Percentiles rank a stretch among this genome's conserved stretches.
phyloP scores from a whole-genome alignment of 2,113 vertebrate species.

The Trichechus manatus region DNA sequence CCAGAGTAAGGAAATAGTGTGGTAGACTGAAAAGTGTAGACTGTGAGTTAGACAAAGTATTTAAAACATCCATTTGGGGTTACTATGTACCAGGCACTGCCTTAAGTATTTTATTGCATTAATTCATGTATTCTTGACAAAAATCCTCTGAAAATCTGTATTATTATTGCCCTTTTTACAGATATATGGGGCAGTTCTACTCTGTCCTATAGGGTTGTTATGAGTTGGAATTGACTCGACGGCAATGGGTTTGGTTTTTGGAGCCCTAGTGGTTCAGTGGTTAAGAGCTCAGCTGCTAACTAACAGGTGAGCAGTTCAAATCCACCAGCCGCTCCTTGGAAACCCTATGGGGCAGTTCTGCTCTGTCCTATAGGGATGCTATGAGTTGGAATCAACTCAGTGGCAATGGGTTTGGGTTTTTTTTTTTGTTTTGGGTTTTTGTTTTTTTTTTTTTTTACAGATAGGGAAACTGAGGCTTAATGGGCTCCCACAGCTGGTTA shows the following conservation, averaged over 20 bases:
- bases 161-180: neutral
- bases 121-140: constrained; percentile 11
- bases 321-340: too few species aligned
- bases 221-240: too few species aligned
- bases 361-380: too few species aligned
- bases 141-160: neutral
- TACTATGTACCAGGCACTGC: neutral
- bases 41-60: neutral
- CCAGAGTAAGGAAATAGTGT: neutral
- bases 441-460: neutral
- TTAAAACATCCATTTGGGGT: neutral
- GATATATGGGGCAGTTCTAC: neutral
- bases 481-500: too few species aligned
- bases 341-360: too few species aligned
- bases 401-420: too few species aligned
- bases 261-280: too few species aligned
- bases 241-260: too few species aligned
- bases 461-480: neutral
- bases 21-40: neutral
- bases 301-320: too few species aligned
- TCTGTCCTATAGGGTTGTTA: too few species aligned
- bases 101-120: neutral
- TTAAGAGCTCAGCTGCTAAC: too few species aligned
- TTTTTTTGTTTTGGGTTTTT: neutral
- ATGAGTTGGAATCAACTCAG: too few species aligned